Evolutionary conservation across 2,888 invertebrate genomes (phyloP), one percentile per base, ranked within the genome.

Genomic region (Euzetes globulus): DNA sequence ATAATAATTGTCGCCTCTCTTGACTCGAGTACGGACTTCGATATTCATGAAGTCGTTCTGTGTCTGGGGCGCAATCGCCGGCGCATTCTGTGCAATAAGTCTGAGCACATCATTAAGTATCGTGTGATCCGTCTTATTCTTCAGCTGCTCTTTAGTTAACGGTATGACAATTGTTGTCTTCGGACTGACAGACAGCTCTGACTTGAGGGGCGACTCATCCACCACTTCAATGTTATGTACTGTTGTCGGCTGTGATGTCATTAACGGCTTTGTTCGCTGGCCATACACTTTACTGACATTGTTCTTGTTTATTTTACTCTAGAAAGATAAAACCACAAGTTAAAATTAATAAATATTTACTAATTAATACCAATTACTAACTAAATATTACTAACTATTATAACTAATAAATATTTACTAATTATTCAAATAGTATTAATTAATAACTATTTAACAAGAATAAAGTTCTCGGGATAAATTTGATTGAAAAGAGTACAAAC

Each of bases 21-120:
- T 33, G 4, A 7, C 33, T 33, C 33, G 4, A 7, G 33, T 33
- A 4, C 33, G 4, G 5, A 33, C 33, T 33, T 33, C 33, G 7
- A 33, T 33, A 7, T 7, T 33, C 33, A 33, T 6, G 5, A 33
- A 6, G 7, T 33, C 33, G 33, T 33, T 33, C 15, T 47, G 47
- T 13, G 4, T 5, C 15, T 33, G 65, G 22, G 47, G 70, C 17
- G 11, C 50, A 22, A 47, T 55, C 11, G 52, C 71, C 37, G 52
- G 50, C 4, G 29, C 73, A 13, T 73, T 73, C 25, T 60, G 60
- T 25, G 63, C 27, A 4, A 73, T 73, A 6, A 73, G 73, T 55
- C 74, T 68, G 13, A 74, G 15, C 7, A 74, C 74, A 55, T 74
- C 74, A 13, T n/a, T 25, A 3, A 74, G 70, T 7, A 74, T 74